Percentiles rank a stretch among this genome's conserved stretches.
Evolutionary conservation across 92 coral and sea anemone species (phyloP).

Genomic region (Heliopora coerulea): DNA sequence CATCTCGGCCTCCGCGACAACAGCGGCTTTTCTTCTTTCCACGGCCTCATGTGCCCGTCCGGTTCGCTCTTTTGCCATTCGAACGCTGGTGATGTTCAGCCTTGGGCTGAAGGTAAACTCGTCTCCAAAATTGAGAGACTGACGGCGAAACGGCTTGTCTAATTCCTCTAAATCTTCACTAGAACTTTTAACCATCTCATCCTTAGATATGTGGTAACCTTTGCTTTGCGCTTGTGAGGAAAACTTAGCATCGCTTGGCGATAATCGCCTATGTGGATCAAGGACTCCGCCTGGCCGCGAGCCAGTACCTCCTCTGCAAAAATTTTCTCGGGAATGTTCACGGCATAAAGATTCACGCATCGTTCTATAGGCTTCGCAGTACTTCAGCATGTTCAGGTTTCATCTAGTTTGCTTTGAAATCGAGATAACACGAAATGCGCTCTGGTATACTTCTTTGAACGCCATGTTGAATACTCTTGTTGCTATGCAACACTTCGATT

Average conservation of each 20-base stretch:
- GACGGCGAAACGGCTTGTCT: constrained; percentile 55
- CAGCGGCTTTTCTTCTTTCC: constrained; percentile 50
- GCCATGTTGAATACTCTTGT: constrained; percentile 38
- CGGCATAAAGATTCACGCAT: constrained; percentile 52
- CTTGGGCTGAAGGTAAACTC: constrained; percentile 95
- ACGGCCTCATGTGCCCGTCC: constrained; percentile 49
- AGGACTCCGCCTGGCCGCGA: too few species aligned
- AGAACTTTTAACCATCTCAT: constrained; percentile 1
- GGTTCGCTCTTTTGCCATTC: constrained; percentile 82
- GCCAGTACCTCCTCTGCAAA: not conserved
- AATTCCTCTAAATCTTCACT: constrained; percentile 21
- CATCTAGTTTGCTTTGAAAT: not conserved
- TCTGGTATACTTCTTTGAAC: constrained; percentile 3
- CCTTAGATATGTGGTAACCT: not conserved
- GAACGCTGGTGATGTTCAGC: constrained; percentile 82
- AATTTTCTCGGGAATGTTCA: constrained; percentile 3
- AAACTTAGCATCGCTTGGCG: not conserved
- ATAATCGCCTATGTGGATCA: too few species aligned
- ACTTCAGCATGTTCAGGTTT: constrained; percentile 78
- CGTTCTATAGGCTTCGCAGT: constrained; percentile 82
- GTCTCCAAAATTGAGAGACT: constrained; percentile 66
- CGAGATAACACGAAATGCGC: not conserved
- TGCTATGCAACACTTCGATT: constrained; percentile 36
- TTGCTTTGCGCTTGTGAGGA: not conserved
- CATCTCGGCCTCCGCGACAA: constrained; percentile 58